These are phyloP conservation scores for Synanceia verrucosa DNA, from an alignment of 2,797 vertebrate species.

Conservation along the genomic window DNA sequence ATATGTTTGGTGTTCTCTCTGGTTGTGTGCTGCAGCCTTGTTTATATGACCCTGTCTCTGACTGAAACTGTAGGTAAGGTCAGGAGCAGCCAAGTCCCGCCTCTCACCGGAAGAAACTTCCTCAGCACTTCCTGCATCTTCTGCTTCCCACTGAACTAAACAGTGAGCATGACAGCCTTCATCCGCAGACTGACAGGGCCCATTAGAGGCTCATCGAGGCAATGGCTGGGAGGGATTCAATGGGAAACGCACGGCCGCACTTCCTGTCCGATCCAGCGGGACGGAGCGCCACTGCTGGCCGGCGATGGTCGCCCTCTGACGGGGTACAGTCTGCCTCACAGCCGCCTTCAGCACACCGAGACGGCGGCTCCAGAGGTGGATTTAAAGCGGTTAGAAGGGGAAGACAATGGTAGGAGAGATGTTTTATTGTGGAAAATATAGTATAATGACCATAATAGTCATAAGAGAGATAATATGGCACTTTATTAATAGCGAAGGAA, in stretches of 20 bases:
- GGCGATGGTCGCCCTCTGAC: not conserved
- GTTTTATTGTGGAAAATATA: too few relatives aligned
- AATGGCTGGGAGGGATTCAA: not conserved
- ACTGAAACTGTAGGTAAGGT: too few relatives aligned
- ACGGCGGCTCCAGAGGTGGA: slow-evolving; percentile 69
- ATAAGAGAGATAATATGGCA: too few relatives aligned
- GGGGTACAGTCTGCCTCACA: not conserved
- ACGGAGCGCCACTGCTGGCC: not conserved
- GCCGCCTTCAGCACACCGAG: slow-evolving; percentile 52
- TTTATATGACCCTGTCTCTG: too few relatives aligned
- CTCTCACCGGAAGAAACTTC: slow-evolving; percentile 38
- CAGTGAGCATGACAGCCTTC: slow-evolving; percentile 41
- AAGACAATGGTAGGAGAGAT: slow-evolving; percentile 73
- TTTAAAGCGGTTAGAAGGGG: slow-evolving; percentile 65
- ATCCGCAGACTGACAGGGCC: slow-evolving; percentile 27
- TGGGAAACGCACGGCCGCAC: slow-evolving; percentile 1
- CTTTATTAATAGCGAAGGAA: too few relatives aligned
- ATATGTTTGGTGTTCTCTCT: not conserved
- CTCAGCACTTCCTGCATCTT: slow-evolving; percentile 38
- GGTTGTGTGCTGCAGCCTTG: too few relatives aligned
- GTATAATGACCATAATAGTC: too few relatives aligned
- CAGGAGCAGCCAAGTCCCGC: slow-evolving; percentile 31
- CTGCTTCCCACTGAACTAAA: not conserved
- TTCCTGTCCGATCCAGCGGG: not conserved
- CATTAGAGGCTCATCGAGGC: not conserved